Evolutionary conservation across 2,113 vertebrate genomes (phyloP), one percentile per base, ranked within the genome.

Genomic region (Symphodus melops): DNA sequence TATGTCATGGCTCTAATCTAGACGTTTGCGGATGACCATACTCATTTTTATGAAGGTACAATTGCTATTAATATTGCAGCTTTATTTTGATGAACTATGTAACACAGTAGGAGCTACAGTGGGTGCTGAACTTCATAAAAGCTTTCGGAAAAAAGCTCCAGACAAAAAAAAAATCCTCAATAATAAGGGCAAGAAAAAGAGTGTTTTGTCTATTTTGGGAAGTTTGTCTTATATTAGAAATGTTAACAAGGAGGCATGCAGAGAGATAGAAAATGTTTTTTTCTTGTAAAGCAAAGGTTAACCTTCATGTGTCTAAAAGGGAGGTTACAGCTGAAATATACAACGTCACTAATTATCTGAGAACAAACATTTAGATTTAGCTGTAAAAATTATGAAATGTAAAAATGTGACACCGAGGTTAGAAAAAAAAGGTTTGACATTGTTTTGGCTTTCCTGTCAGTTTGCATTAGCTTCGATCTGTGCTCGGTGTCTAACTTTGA

Each of bases 211-310:
- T 90, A 83, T 89, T 79, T 83, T 72, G 68, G 57, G 86, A 72
- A 54, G 59, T 42, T 83, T 82, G 77, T 87, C 80, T 80, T 81
- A 78, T 79, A 77, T 75, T 82, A 76, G 56, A 78, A 84, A 80
- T 71, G 42, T 84, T 79, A 79, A 83, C 77, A 77, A 72, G 37
- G 64, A 56, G 76, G 61, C 36, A 41, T 11, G 23, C 9, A 68
- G n/a, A 60, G 12, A 57, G 39, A 25, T 41, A 41, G 54, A 63
- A 69, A 61, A 81, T 68, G 49, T 67, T 66, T 46, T 82, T 57
- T n/a, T n/a, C 20, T 61, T 61, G 64, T 85, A 42, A 78, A 65
- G 71, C 36, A 70, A 74, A 84, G 86, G 86, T 75, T 72, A 81
- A 76, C 75, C 72, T 79, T 88, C 66, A 81, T 83, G 65, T 76